Base-by-base conservation (phyloP, 1,140 invertebrate genomes). In the Mactra quadrangularis region DNA sequence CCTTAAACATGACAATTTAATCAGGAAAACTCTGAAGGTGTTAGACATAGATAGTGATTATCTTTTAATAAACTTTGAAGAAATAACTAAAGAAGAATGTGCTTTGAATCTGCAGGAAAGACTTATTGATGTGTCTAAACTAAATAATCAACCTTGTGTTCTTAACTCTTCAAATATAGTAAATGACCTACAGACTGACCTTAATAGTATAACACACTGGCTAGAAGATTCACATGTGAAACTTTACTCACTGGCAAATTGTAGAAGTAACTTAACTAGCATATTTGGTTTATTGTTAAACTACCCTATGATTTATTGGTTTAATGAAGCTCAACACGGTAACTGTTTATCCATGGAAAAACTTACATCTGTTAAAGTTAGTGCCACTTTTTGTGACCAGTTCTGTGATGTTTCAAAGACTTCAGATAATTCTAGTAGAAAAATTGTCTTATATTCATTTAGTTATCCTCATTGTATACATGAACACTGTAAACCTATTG, bases 291-390 rank as follows among this genome's bases (percentile, higher is more conserved):
- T 70, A 13, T 19, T 79, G 31, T 38, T 79, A 7, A 52, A 64
- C 33, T 79, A 79, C 57, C 76, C 76, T 25, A 4, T 79, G 3
- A 52, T 79, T 27, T 79, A 79, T 45, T 79, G 76, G 76, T 79
- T 38, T 52, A 35, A 57, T 33, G 41, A n/a, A 27, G 25, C 1
- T 41, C 27, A 70, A 38, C 50, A 47, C n/a, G 76, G 29, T n/a
- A 79, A 66, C 15, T 79, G 76, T 29, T 27, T 79, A 15, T 45
- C 60, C 1, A 70, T 66, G 76, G 76, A 68, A 38, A 38, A 22
- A 35, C 64, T 79, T 15, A 53, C 27, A 11, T 25, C 4, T 68
- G 76, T 79, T 2, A 53, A 50, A 41, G 62, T 79, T 33, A 33
- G 3, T 13, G 50, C 35, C 38, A 55, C 2, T 4, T 64, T 11